Percentiles rank a stretch among this genome's conserved stretches.
Evolutionary conservation across 37 sponge, comb jelly and placozoan genomes (phyloP).

Genomic region (Hormiphora californensis): DNA sequence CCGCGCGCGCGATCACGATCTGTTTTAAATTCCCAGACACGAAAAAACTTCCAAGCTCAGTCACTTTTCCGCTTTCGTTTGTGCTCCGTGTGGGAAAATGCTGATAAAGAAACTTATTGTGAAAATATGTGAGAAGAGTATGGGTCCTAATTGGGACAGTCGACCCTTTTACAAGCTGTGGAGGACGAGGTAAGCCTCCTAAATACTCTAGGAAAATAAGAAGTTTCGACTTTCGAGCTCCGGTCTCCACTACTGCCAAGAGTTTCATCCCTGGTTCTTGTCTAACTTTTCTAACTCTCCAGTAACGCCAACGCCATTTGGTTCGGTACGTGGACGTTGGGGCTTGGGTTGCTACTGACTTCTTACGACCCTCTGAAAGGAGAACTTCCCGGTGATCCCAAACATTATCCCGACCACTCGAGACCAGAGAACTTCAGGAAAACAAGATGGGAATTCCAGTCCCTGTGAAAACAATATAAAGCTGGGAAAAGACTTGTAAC

Average conservation of each 20-base stretch:
- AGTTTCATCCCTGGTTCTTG: background rate
- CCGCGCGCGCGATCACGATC: too few relatives aligned
- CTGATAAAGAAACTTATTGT: background rate
- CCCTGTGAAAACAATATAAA: too few relatives aligned
- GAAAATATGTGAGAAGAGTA: background rate
- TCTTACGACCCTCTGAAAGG: conserved; percentile 41
- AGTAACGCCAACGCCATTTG: background rate
- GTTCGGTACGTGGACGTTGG: background rate
- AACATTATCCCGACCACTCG: conserved; percentile 38
- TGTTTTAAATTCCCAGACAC: too few relatives aligned
- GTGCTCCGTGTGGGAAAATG: background rate
- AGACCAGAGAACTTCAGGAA: background rate
- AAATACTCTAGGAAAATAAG: background rate
- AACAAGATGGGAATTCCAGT: background rate
- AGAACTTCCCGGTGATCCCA: background rate
- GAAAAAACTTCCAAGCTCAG: too few relatives aligned
- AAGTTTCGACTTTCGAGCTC: background rate
- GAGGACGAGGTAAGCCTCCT: background rate
- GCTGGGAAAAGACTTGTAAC: too few relatives aligned
- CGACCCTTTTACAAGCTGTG: background rate
- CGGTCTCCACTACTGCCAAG: background rate
- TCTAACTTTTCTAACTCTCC: background rate
- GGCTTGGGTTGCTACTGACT: background rate
- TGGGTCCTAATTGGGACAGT: background rate
- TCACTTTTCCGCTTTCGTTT: too few relatives aligned